phyloP scores from a whole-genome alignment of 2,888 invertebrate species.

The Argyra leucocephala region DNA sequence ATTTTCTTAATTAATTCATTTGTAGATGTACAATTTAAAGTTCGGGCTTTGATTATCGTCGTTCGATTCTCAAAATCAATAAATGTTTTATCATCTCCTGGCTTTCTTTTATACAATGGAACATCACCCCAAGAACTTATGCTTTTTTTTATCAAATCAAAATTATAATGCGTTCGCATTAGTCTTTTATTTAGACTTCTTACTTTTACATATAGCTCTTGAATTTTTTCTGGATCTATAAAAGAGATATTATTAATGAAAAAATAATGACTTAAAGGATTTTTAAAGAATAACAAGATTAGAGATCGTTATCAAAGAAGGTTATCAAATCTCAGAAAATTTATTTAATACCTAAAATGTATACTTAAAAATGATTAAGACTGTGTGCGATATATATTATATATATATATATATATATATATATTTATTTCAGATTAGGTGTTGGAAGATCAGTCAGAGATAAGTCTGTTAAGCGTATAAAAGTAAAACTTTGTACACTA shows the following conservation, averaged over 20 bases:
- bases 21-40: constrained; percentile 44
- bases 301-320: too few species aligned
- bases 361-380: too few species aligned
- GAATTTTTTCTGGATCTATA: constrained; percentile 58
- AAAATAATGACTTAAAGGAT: too few species aligned
- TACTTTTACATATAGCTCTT: constrained; percentile 56
- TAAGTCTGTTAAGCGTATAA: too few species aligned
- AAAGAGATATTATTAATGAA: constrained; percentile 8
- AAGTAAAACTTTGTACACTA: too few species aligned
- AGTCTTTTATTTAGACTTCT: constrained; percentile 63
- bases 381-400: too few species aligned
- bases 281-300: too few species aligned
- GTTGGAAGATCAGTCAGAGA: too few species aligned
- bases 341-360: too few species aligned
- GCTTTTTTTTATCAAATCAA: constrained; percentile 48
- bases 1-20: constrained; percentile 50
- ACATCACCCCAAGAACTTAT: constrained; percentile 62
- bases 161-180: constrained; percentile 56
- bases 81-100: constrained; percentile 49
- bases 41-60: constrained; percentile 29
- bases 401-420: too few species aligned
- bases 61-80: constrained; percentile 45
- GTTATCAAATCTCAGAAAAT: too few species aligned
- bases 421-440: too few species aligned
- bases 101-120: constrained; percentile 68